These are phyloP conservation scores for Rhipidura dahli DNA, from an alignment of 2,113 vertebrate genomes.

Conservation along the genomic window DNA sequence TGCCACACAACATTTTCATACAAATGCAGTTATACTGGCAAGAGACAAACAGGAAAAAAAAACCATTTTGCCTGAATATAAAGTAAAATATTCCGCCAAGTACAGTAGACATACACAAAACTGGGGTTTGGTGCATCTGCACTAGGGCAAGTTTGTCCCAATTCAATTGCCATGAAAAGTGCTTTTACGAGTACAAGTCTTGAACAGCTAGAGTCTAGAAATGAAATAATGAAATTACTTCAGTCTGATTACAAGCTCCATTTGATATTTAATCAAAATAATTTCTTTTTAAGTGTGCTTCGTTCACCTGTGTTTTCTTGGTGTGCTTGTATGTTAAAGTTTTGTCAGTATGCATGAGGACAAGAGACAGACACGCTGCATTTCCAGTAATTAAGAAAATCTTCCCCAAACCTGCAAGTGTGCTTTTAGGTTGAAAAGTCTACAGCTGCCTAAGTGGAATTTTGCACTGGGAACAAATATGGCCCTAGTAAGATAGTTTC, in stretches of 20 bases:
- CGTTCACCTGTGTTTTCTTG: background rate
- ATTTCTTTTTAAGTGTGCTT: background rate
- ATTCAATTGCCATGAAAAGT: background rate
- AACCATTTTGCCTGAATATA: background rate
- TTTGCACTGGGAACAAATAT: background rate
- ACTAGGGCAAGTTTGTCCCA: background rate
- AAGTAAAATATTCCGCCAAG: background rate
- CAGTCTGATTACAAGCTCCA: background rate
- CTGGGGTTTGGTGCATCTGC: background rate
- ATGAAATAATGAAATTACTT: background rate
- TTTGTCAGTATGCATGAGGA: background rate
- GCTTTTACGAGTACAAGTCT: background rate
- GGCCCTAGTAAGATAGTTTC: background rate
- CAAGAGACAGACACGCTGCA: background rate
- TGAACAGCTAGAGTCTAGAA: background rate
- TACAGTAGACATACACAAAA: background rate
- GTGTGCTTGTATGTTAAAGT: background rate
- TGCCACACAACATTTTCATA: background rate
- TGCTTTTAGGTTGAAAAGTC: background rate
- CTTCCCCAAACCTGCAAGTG: background rate
- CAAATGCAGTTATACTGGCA: background rate
- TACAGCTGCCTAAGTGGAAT: background rate
- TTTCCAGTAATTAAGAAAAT: background rate
- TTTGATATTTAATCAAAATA: background rate
- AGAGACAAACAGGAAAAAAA: background rate